phyloP scores from a whole-genome alignment of 2,113 vertebrate genomes.

The Vulpes lagopus region DNA sequence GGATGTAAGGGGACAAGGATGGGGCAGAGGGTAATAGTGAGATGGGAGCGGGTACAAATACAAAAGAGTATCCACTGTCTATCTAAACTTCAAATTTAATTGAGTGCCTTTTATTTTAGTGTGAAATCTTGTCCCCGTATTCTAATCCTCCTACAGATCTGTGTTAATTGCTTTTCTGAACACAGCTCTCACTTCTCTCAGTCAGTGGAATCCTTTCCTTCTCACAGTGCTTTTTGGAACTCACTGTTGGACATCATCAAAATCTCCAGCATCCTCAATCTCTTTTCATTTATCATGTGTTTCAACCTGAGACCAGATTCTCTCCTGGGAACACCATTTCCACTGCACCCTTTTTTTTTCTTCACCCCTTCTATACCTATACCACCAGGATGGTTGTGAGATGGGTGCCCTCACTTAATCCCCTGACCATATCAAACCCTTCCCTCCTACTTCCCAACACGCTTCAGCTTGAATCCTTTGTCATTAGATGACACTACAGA shows the following conservation, averaged over 20 bases:
- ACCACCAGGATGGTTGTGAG: background rate
- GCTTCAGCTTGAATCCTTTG: background rate
- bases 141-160: background rate
- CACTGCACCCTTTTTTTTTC: background rate
- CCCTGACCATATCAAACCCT: background rate
- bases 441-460: background rate
- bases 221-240: background rate
- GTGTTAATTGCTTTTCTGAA: background rate
- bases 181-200: background rate
- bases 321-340: background rate
- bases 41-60: no score
- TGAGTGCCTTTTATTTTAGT: background rate
- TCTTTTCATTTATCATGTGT: background rate
- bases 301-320: background rate
- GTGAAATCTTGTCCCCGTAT: background rate
- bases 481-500: background rate
- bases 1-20: background rate
- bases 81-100: background rate
- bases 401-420: fast-evolving
- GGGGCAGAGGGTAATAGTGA: background rate
- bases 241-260: background rate
- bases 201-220: background rate
- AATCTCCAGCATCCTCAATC: background rate
- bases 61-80: background rate
- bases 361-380: no score